Evolutionary conservation across 2,888 invertebrate genomes (phyloP).

Genomic region (Brenthis daphne): DNA sequence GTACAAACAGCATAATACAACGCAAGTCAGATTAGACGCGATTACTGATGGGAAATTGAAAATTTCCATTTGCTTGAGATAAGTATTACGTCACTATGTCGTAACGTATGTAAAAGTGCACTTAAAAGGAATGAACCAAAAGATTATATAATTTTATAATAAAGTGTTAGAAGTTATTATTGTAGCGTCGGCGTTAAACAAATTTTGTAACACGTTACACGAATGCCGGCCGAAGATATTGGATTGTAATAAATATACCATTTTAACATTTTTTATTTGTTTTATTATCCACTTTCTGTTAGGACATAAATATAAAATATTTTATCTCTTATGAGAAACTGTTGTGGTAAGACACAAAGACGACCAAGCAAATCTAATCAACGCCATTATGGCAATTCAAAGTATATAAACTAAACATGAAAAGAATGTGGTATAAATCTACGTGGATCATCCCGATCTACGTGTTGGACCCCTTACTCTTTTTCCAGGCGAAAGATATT

Average conservation of each 20-base stretch:
- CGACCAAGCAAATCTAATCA: too few relatives aligned
- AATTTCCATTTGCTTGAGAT: conserved; percentile 67
- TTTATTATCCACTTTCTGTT: conserved; percentile 48
- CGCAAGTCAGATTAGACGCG: conserved; percentile 36
- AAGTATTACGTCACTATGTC: conserved; percentile 66
- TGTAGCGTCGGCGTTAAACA: conserved; percentile 68
- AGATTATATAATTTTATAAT: conserved; percentile 82
- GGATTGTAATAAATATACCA: conserved; percentile 82
- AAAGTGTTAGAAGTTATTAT: conserved; percentile 72
- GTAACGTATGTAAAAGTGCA: conserved; percentile 76
- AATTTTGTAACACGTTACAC: conserved; percentile 75
- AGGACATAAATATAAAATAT: neutral
- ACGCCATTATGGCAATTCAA: too few relatives aligned
- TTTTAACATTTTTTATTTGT: conserved; percentile 72
- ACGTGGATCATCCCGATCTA: too few relatives aligned
- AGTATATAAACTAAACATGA: too few relatives aligned
- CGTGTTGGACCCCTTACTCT: too few relatives aligned
- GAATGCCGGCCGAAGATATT: conserved; percentile 69
- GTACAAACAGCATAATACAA: conserved; percentile 31
- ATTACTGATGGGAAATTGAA: conserved; percentile 60
- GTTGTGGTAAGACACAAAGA: neutral
- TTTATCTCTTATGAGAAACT: neutral
- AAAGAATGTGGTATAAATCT: too few relatives aligned
- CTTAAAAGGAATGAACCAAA: conserved; percentile 80
- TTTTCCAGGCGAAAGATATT: too few relatives aligned